Base-by-base conservation (phyloP, 2,797 vertebrate species). In the Mus caroli region DNA sequence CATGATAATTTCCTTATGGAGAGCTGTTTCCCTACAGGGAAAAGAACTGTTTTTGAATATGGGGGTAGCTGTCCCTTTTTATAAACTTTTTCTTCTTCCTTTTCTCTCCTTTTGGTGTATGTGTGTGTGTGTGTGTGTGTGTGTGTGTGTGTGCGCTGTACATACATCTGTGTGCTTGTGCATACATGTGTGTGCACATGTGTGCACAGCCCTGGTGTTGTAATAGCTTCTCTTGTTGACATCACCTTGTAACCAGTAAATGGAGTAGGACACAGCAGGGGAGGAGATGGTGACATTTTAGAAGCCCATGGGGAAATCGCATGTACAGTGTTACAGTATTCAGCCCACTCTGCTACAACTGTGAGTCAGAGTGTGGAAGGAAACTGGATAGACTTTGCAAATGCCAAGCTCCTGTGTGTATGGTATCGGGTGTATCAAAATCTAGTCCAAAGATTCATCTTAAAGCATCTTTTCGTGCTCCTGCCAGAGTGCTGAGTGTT, bases 401-500 rank as follows among this genome's bases (percentile, higher is more conserved):
- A 96, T 64, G 28, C 46, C 77, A 95, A 46, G 50, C 80, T 93
- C 31, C 1, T 15, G 17, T 40, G 40, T 19, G 15, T 37, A 54
- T 5, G 14, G 60, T 46, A 71, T 0, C 17, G 56, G 73, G 60
- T 12, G 1, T 22, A 76, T 9, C 50, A 50, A 58, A 46, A 34
- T 37, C 7, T 26, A 34, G 6, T 31, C 77, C 62, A 56, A 75
- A 62, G 14, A 6, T 3, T 19, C 4, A 4, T 31, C 17, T 46
- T 43, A 62, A 60, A 77, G 54, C 2, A 11, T 7, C 20, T 24
- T 43, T 64, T 28, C 43, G 6, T 20, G 28, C 20, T 79, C 52
- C 50, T 64, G 50, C 24, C 92, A 26, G 78, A 37, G 10, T 0
- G 6, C 28, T 3, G 75, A 62, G 1, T 1, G 0, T 3, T 11